A percentile compares a stretch with the other conserved stretches of the same genome.
These are phyloP conservation scores for Branchipolynoe longqiensis DNA, from an alignment of 2,888 invertebrate species.

Conservation along the genomic window DNA sequence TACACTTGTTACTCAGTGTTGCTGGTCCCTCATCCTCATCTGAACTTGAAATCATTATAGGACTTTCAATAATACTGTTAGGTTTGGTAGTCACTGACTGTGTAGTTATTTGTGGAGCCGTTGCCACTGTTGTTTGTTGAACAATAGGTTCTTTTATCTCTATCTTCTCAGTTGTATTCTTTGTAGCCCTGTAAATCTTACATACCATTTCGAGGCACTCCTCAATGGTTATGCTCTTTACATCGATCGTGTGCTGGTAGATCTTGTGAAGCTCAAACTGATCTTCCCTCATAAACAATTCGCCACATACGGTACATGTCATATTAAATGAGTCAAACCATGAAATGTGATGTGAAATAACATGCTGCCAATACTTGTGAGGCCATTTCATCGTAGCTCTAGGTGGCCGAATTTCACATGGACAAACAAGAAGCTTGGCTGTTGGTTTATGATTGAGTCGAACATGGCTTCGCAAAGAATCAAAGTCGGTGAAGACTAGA, in stretches of 20 bases:
- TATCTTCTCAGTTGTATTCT: neutral
- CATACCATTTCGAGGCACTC: constrained; percentile 21
- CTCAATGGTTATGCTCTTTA: neutral
- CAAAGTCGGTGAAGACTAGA: neutral
- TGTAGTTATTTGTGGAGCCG: neutral
- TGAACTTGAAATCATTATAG: constrained; percentile 13
- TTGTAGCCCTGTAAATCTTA: neutral
- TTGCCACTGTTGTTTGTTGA: neutral
- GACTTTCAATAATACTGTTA: neutral
- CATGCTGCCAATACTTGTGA: constrained; percentile 46
- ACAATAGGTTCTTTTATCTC: neutral
- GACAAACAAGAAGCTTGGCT: neutral
- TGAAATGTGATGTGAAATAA: neutral
- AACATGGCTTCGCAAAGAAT: neutral
- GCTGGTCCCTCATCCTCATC: neutral
- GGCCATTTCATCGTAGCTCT: constrained; percentile 24
- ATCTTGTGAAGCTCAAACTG: constrained; percentile 3
- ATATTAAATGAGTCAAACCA: neutral
- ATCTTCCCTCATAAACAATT: neutral
- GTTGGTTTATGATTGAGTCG: constrained; percentile 19
- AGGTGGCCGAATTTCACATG: neutral
- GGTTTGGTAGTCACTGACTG: neutral
- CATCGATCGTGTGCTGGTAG: constrained; percentile 26
- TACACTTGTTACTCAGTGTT: neutral
- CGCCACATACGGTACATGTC: constrained; percentile 23